A percentile compares a stretch with the other conserved stretches of the same genome.
Conservation (phyloP, 2,888 invertebrate species). For the Patella pellucida region DNA sequence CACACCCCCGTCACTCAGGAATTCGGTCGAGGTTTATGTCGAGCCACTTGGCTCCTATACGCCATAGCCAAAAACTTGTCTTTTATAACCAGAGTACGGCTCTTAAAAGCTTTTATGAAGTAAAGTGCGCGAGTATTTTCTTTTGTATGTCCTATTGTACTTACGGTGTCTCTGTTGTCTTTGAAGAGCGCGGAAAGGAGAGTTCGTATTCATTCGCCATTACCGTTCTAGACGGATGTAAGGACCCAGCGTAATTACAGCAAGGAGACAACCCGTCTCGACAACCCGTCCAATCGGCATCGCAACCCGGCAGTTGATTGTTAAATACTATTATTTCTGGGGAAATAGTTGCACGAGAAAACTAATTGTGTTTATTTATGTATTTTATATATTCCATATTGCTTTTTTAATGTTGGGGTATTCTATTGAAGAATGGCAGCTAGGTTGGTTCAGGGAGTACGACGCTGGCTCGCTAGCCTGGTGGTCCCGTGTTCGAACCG, state of each 20-base stretch:
- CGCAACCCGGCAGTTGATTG: not conserved
- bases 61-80: not conserved
- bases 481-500: too few species aligned
- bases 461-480: too few species aligned
- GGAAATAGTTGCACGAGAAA: too few species aligned
- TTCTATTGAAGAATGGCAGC: too few species aligned
- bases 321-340: not conserved
- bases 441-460: too few species aligned
- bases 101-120: too few species aligned
- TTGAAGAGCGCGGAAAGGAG: slow-evolving; percentile 15
- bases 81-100: not conserved
- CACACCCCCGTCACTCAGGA: slow-evolving; percentile 6
- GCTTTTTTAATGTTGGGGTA: too few species aligned
- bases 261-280: not conserved
- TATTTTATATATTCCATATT: too few species aligned
- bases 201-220: not conserved
- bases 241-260: not conserved
- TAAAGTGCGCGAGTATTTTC: not conserved
- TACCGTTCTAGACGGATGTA: slow-evolving; percentile 4
- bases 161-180: not conserved
- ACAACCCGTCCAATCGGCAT: not conserved
- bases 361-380: too few species aligned
- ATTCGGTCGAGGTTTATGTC: not conserved
- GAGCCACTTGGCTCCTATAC: too few species aligned
- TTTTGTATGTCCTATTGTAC: slow-evolving; percentile 17